Base-by-base conservation (phyloP, 2,113 vertebrate genomes). In the Sprattus sprattus region DNA sequence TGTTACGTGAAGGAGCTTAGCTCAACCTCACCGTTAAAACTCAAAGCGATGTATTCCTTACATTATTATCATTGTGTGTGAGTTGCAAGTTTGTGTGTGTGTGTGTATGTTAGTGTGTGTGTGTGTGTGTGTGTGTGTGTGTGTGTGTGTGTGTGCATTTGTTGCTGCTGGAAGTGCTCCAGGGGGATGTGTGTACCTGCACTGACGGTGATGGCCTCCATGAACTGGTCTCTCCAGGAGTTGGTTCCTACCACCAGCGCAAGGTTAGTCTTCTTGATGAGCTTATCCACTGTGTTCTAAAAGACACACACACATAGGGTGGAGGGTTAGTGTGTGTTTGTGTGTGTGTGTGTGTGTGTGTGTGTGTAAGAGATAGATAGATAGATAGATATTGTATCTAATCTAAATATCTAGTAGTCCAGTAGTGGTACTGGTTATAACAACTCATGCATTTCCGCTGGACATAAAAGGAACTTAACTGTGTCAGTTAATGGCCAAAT, bases 171-270 rank as follows among this genome's bases (percentile, higher is more conserved):
- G 39, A 1, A 39, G 39, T 39, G 39, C 39, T 39, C 39, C 39
- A 39, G 1, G 39, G 39, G 2, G 39, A 39, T 39, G 52, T 9
- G n/a, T 8, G 7, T 78, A 99, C 98, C 98, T 96, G 98, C 96
- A 1, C 97, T 99, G 95, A 99, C 98, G 22, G 98, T 99, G 86
- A 99, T 99, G 89, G 98, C 98, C 93, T 99, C 98, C 97, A 99
- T 92, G 94, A 99, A 99, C 93, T 99, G 98, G 88, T 99, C 98
- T 92, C 96, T 97, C 98, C 98, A 99, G 85, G 97, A 98, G 94
- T 99, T 97, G 16, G 98, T 99, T 85, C 98, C 97, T 92, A 99
- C 98, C 90, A 99, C 97, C 94, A 99, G 92, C 4, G 98, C 97
- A 93, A 99, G 92, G 94, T 99, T 99, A 89, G 98, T 99, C 95